Base-by-base conservation (phyloP, 2,888 invertebrate species). In the Vandiemenella viatica region DNA sequence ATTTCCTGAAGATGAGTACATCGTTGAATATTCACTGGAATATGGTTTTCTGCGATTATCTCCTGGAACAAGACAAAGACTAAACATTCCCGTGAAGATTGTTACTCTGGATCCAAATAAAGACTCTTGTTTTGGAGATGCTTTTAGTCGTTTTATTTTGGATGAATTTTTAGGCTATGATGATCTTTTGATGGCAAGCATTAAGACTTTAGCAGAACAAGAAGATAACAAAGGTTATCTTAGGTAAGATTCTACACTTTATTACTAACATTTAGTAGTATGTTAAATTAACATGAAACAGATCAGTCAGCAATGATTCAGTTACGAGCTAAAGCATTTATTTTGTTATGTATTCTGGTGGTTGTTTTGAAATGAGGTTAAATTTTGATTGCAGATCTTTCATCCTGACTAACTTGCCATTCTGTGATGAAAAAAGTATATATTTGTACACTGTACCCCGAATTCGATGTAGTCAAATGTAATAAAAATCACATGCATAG, bases 81-180 rank as follows among this genome's bases (percentile, higher is more conserved):
- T 96, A 21, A 88, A 90, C 63, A 92, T 98, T 57, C 90, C 95
- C 0, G 92, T 96, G 2, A 80, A 84, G 63, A 83, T 88, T 15
- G 83, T 87, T 10, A 82, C 84, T 16, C 63, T 90, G 62, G 93
- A 98, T 72, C 93, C 97, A 0, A 74, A 75, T 41, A 80, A 76
- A 48, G 89, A 96, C 62, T 75, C 76, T 53, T 98, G 98, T 64
- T 97, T 98, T 67, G 97, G 97, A 0, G 95, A 96, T 65, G 68
- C 80, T 0, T 83, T 96, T 62, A 91, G 88, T 49, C 78, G 91
- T 43, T 82, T 92, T 60, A 77, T 98, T 53, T 76, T 98, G 37
- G 87, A 90, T 55, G 84, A 91, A 62, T 86, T 97, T 64, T 74
- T 98, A 40, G 98, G 98, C 21, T 98, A 97, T 61, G 96, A 98